Evolutionary conservation across 1,140 invertebrate species (phyloP).

Genomic region (Zeugodacus cucurbitae): DNA sequence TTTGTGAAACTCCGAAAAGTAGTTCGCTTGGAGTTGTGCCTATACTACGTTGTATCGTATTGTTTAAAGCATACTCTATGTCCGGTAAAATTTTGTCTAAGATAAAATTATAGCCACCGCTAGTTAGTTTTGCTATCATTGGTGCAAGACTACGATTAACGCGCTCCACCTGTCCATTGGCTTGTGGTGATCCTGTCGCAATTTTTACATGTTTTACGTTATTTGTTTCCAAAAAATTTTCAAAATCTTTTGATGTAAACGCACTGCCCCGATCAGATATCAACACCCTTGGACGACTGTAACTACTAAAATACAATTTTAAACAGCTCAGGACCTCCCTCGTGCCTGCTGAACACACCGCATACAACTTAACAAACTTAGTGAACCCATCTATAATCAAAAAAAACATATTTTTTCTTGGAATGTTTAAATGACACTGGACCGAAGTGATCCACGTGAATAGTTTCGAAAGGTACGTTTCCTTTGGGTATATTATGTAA

Average conservation of each 20-base stretch:
- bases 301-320: constrained; percentile 4
- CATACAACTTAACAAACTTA: constrained; percentile 35
- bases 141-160: not conserved
- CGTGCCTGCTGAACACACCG: not conserved
- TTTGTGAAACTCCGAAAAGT: constrained; percentile 35
- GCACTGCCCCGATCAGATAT: constrained; percentile 30
- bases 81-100: not conserved
- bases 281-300: not conserved
- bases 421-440: constrained; percentile 43
- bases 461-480: constrained; percentile 48
- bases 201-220: constrained; percentile 35
- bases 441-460: constrained; percentile 57
- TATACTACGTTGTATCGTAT: constrained; percentile 19
- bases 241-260: constrained; percentile 36
- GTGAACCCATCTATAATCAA: constrained; percentile 26
- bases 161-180: constrained; percentile 36
- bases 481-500: constrained; percentile 56
- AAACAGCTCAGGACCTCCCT: not conserved
- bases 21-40: not conserved
- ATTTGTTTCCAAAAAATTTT: constrained; percentile 29
- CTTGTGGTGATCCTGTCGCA: constrained; percentile 35
- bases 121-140: constrained; percentile 39
- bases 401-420: not conserved
- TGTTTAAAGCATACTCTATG: constrained; percentile 11
- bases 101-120: not conserved